Percentiles rank a stretch among this genome's conserved stretches.
Conservation (phyloP, 2,113 vertebrate species). For the Hyaena hyaena region DNA sequence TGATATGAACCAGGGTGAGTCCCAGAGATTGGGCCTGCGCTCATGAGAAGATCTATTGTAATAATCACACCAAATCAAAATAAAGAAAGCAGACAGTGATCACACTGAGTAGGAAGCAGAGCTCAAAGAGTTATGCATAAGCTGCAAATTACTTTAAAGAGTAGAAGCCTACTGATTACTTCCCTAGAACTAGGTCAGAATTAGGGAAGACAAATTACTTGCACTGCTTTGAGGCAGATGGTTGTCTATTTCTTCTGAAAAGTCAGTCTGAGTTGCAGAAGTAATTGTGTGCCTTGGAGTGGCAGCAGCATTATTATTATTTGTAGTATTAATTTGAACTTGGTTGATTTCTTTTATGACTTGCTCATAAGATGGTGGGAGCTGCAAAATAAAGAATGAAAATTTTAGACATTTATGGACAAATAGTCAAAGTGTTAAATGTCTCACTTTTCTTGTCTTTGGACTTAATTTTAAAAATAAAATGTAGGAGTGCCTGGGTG, state of each 20-base stretch:
- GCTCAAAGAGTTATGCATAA: conserved; percentile 46
- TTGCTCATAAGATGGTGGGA: conserved; percentile 96
- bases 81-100: conserved; percentile 25
- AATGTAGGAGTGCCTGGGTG: not conserved
- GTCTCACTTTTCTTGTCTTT: not conserved
- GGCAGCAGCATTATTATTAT: conserved; percentile 88
- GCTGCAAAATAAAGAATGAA: conserved; percentile 85
- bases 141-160: conserved; percentile 62
- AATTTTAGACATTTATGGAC: not conserved
- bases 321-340: conserved; percentile 89
- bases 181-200: conserved; percentile 76
- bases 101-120: not conserved
- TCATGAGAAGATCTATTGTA: not conserved
- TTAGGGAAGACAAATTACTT: conserved; percentile 76
- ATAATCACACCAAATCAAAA: conserved; percentile 49
- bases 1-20: conserved; percentile 8
- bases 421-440: not conserved
- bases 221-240: conserved; percentile 83
- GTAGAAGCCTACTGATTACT: conserved; percentile 42
- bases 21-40: not conserved
- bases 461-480: conserved; percentile 51
- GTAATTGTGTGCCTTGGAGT: conserved; percentile 88
- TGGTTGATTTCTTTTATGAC: conserved; percentile 96
- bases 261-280: conserved; percentile 94
- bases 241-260: conserved; percentile 85